A percentile compares a stretch with the other conserved stretches of the same genome.
phyloP scores from a whole-genome alignment of 2,797 vertebrate species.

The Peromyscus nudipes region DNA sequence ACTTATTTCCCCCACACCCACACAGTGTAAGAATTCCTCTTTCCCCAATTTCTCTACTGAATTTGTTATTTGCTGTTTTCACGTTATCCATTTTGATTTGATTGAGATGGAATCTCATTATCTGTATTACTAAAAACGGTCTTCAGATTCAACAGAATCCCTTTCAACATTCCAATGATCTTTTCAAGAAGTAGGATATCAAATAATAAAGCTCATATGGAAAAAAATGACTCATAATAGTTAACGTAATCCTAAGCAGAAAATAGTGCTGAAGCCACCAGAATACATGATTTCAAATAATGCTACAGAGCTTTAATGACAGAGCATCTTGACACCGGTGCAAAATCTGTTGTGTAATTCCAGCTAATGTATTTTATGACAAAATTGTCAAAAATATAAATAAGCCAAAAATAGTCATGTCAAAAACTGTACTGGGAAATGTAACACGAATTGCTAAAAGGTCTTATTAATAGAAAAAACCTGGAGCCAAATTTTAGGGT shows the following conservation, averaged over 20 bases:
- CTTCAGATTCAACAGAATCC: background rate
- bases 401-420: background rate
- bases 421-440: too few species aligned
- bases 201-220: background rate
- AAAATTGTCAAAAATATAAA: background rate
- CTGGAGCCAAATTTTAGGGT: too few species aligned
- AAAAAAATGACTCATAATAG: background rate
- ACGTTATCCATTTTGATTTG: background rate
- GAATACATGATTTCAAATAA: background rate
- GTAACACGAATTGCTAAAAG: too few species aligned
- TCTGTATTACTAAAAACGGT: too few species aligned
- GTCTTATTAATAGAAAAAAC: too few species aligned
- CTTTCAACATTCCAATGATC: background rate
- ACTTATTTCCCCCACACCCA: too few species aligned
- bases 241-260: background rate
- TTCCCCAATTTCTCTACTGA: background rate
- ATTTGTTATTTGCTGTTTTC: background rate
- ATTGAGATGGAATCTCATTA: background rate
- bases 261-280: background rate
- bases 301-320: background rate
- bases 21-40: too few species aligned
- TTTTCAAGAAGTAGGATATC: background rate
- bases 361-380: background rate
- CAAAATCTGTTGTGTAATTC: background rate
- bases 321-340: background rate